Conservation (phyloP, 53 echinoderm and acorn worm species). For the Actinopyga echinites region DNA sequence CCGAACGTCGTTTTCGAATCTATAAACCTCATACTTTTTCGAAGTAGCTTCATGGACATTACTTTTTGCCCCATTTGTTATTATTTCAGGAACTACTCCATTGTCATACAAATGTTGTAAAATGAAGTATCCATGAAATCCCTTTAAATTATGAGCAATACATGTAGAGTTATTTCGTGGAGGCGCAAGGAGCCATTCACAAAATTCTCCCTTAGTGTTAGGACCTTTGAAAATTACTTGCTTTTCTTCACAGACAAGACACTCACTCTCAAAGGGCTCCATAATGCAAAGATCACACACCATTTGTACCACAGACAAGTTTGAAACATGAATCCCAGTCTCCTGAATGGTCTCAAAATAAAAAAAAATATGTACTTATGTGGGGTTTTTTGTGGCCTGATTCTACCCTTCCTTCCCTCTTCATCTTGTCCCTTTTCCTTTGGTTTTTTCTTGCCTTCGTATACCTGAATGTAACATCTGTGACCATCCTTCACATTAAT, state of each 20-base stretch:
- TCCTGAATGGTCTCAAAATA: slow-evolving; percentile 37
- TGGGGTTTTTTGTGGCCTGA: neutral
- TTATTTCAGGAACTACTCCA: slow-evolving; percentile 25
- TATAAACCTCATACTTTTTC: neutral
- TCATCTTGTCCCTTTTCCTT: neutral
- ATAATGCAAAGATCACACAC: slow-evolving; percentile 19
- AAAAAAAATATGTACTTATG: slow-evolving; percentile 8
- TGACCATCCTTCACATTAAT: neutral
- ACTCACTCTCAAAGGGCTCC: neutral
- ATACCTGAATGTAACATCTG: neutral
- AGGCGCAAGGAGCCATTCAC: slow-evolving; percentile 3
- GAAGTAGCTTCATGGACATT: too few relatives aligned
- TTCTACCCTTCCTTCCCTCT: neutral
- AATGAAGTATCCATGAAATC: slow-evolving; percentile 39
- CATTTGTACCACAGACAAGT: slow-evolving; percentile 33
- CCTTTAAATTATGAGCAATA: slow-evolving; percentile 47
- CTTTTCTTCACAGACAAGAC: slow-evolving; percentile 3
- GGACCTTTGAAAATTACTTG: slow-evolving; percentile 28
- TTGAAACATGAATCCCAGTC: slow-evolving; percentile 26
- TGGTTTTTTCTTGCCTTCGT: neutral
- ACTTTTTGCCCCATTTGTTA: slow-evolving; percentile 38
- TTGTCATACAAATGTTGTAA: slow-evolving; percentile 27
- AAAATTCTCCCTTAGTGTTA: slow-evolving; percentile 23
- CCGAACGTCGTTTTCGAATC: slow-evolving; percentile 32
- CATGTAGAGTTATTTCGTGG: neutral